These are phyloP conservation scores for Heliothis peltigera DNA, from an alignment of 2,888 invertebrate genomes.

Conservation along the genomic window DNA sequence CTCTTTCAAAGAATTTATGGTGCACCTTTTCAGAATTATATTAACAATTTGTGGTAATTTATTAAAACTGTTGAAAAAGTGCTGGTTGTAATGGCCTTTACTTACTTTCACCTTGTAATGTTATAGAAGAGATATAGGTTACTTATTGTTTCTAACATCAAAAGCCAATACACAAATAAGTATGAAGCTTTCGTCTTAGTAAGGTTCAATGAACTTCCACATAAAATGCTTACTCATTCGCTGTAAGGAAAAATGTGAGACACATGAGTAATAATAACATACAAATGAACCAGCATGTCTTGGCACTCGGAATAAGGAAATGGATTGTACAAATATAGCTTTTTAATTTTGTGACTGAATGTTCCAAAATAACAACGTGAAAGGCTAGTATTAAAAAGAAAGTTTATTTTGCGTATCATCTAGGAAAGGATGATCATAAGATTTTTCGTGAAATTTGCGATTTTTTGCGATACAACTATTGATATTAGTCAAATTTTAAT, in stretches of 20 bases:
- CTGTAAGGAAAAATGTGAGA: constrained; percentile 26
- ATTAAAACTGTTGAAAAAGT: not conserved
- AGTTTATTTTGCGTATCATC: no score
- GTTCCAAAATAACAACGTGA: not conserved
- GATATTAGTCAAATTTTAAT: no score
- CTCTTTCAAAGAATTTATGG: no score
- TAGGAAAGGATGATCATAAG: no score
- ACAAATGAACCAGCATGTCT: constrained; percentile 1
- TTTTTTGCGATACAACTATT: no score
- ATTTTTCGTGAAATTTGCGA: no score
- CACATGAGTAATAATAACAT: constrained; percentile 29
- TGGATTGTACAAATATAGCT: constrained; percentile 6
- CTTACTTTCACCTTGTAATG: not conserved
- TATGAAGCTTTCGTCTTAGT: constrained; percentile 14
- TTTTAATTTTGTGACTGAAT: not conserved
- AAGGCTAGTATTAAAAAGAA: no score
- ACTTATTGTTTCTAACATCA: constrained; percentile 6
- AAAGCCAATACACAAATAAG: constrained; percentile 24
- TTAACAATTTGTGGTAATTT: no score
- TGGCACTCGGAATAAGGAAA: constrained; percentile 1
- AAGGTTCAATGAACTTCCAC: constrained; percentile 25
- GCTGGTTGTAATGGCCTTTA: not conserved
- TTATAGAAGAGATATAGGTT: constrained; percentile 5
- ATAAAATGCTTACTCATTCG: constrained; percentile 39
- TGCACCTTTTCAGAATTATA: no score